Evolutionary conservation across 2,797 vertebrate genomes (phyloP), one percentile per base, ranked within the genome.

Genomic region (Alauda arvensis): DNA sequence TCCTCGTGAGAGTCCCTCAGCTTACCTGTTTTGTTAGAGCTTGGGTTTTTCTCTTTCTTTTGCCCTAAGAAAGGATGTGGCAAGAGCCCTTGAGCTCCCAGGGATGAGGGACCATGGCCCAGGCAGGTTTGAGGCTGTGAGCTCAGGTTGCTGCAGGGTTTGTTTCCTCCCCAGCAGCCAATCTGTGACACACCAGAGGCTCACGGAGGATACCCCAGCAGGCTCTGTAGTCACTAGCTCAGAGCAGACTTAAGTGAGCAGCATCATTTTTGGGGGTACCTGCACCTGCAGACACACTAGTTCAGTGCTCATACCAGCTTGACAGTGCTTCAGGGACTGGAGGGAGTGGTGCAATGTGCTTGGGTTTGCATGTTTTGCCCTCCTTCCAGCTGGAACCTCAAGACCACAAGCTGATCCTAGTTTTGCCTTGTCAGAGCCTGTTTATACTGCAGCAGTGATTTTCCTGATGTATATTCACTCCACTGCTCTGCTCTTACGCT

Each of bases 351-450:
- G 48, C 67, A 52, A 23, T 24, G 43, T 72, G 66, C 69, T 62
- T 83, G 51, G 2, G 45, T 90, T 59, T 67, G n/a, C 39, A 24
- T 84, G 65, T 65, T 83, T 70, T 72, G 65, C 79, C 55, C 86
- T 84, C 71, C 83, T 69, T 85, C 71, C 92, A 85, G 53, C 75
- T 87, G 66, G 80, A 88, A 62, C 46, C 53, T 86, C 57, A 40
- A 63, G 76, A 91, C 81, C 85, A 76, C 66, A 75, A 88, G 55
- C 72, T 85, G 81, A 65, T 87, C 12, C 53, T 88, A 21, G 52
- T 67, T 91, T 77, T 92, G 81, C 65, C 31, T 77, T 68, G 81
- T 88, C 90, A 83, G 79, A 71, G 55, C 45, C 63, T 60, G 68
- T 91, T 94, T 70, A 18, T 61, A 56, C 9, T 48, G 49, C 79